Evolutionary conservation across 2,113 vertebrate genomes (phyloP).

Genomic region (Hepsetus odoe): DNA sequence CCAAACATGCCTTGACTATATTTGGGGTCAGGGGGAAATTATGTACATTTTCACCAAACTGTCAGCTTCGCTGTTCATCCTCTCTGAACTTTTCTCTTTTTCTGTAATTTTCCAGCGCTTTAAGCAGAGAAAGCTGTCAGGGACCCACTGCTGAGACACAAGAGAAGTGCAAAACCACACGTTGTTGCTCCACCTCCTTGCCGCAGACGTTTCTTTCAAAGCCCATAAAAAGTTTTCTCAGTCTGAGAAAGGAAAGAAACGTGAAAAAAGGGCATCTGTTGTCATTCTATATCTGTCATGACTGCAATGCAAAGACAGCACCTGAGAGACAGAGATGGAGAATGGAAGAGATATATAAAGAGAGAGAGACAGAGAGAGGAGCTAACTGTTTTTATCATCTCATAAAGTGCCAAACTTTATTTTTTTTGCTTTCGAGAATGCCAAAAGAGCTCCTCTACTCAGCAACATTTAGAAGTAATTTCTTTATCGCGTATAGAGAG

Average conservation of each 20-base stretch:
- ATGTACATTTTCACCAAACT: background rate
- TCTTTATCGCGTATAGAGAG: slow-evolving; percentile 33
- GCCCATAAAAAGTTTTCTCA: slow-evolving; percentile 1
- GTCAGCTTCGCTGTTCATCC: background rate
- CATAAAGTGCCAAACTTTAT: slow-evolving; percentile 28
- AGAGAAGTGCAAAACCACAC: background rate
- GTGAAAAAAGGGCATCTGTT: background rate
- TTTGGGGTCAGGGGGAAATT: background rate
- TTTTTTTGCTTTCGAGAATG: background rate
- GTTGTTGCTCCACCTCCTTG: background rate
- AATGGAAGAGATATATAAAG: background rate
- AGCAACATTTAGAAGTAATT: slow-evolving; percentile 41
- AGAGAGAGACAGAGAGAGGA: background rate
- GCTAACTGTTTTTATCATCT: slow-evolving; percentile 12
- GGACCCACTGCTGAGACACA: background rate
- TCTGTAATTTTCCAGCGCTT: background rate
- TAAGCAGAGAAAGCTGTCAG: background rate
- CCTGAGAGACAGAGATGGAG: background rate
- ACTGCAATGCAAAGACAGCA: background rate
- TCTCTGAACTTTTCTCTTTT: background rate
- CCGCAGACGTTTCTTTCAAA: slow-evolving; percentile 5
- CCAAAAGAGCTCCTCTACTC: slow-evolving; percentile 13
- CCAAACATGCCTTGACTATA: too few species aligned
- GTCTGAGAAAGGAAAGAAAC: background rate
- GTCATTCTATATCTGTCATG: slow-evolving; percentile 13